Conservation (phyloP, 2,888 invertebrate genomes). For the Druceiella hillmani region DNA sequence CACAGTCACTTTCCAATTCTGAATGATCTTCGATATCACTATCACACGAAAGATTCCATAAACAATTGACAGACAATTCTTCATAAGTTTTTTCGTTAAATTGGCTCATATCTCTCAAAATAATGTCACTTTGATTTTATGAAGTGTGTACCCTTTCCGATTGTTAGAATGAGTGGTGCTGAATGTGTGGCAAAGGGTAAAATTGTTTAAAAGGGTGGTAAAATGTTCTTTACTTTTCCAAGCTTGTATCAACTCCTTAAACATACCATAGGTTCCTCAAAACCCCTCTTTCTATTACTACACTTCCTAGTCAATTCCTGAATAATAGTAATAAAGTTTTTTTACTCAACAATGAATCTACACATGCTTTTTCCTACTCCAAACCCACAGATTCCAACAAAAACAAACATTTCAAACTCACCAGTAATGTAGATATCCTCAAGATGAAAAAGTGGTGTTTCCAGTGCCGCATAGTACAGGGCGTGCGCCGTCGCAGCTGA, state of each 20-base stretch:
- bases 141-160: no score
- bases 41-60: no score
- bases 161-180: no score
- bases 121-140: no score
- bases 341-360: not conserved
- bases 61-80: no score
- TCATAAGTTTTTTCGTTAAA: no score
- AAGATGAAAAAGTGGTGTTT: conserved; percentile 66
- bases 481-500: conserved; percentile 60
- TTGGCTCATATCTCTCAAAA: no score
- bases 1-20: no score
- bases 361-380: not conserved
- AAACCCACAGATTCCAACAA: not conserved
- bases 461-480: conserved; percentile 61
- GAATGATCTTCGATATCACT: no score
- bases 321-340: not conserved
- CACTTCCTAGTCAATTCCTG: not conserved
- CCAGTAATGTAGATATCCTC: conserved; percentile 80
- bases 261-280: not conserved
- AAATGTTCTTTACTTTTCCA: no score
- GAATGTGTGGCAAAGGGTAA: no score
- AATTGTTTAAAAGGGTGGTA: no score
- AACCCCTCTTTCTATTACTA: not conserved
- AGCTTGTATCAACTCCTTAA: not conserved
- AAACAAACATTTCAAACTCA: conserved; percentile 24